phyloP scores from a whole-genome alignment of 2,797 vertebrate genomes.

The Crypturellus tataupa region DNA sequence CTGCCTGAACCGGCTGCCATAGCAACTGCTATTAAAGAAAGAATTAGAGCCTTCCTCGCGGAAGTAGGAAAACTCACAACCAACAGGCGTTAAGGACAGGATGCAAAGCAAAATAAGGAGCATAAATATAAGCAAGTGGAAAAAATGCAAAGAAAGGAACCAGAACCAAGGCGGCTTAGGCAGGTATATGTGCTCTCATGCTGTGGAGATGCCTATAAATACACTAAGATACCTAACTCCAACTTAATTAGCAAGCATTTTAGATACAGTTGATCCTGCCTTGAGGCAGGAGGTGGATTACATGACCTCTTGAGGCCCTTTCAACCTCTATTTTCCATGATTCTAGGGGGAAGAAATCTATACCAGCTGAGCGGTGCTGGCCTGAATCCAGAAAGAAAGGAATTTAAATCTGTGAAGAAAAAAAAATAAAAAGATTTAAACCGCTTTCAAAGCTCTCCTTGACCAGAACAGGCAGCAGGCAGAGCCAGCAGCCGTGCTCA shows the following conservation, averaged over 20 bases:
- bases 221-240: slow-evolving; percentile 57
- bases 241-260: slow-evolving; percentile 68
- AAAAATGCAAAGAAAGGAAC: neutral
- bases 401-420: slow-evolving; percentile 55
- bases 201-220: slow-evolving; percentile 54
- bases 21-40: slow-evolving; percentile 63
- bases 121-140: neutral
- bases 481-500: neutral
- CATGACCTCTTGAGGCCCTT: slow-evolving; percentile 54
- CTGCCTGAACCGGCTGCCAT: slow-evolving; percentile 62
- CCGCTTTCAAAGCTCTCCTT: slow-evolving; percentile 34
- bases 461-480: neutral
- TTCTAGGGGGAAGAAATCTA: slow-evolving; percentile 67
- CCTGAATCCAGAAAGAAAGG: slow-evolving; percentile 3
- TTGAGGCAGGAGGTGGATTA: slow-evolving; percentile 65
- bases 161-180: neutral
- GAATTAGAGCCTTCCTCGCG: slow-evolving; percentile 49
- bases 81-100: neutral
- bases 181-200: neutral
- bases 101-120: neutral
- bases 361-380: slow-evolving; percentile 27
- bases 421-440: neutral
- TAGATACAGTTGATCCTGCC: slow-evolving; percentile 72
- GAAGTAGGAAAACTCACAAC: slow-evolving; percentile 22
- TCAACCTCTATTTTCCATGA: slow-evolving; percentile 71